Percentiles rank a stretch among this genome's conserved stretches.
These are phyloP conservation scores for Paratrypauchen microcephalus DNA, from an alignment of 2,797 vertebrate genomes.

Conservation along the genomic window DNA sequence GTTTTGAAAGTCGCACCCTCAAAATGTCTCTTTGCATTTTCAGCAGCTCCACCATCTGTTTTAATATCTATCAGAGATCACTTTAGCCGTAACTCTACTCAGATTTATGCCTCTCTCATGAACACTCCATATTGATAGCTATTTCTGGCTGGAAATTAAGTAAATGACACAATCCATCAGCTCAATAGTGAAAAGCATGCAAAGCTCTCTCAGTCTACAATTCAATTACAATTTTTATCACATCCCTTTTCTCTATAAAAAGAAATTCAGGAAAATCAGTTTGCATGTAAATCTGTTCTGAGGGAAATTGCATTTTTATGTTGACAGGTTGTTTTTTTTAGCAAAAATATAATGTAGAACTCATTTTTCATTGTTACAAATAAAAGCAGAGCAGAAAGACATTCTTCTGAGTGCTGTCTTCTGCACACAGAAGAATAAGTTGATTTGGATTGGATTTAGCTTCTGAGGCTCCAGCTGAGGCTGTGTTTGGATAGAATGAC, in stretches of 20 bases:
- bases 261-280: conserved; percentile 22
- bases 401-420: conserved; percentile 22
- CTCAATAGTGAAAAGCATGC: conserved; percentile 47
- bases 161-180: conserved; percentile 68
- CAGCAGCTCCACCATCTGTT: conserved; percentile 44
- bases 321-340: conserved; percentile 9
- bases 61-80: conserved; percentile 34
- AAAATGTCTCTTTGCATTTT: conserved; percentile 19
- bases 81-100: conserved; percentile 43
- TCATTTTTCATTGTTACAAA: conserved; percentile 12
- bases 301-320: conserved; percentile 16
- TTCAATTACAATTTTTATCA: conserved; percentile 63
- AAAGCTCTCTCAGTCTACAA: conserved; percentile 52
- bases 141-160: conserved; percentile 68
- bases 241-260: conserved; percentile 38
- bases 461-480: conserved; percentile 40
- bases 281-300: conserved; percentile 13
- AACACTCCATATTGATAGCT: conserved; percentile 64
- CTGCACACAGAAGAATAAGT: conserved; percentile 37
- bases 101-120: conserved; percentile 58
- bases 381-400: conserved; percentile 8
- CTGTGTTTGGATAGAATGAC: conserved; percentile 32
- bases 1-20: neutral
- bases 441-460: conserved; percentile 51
- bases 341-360: conserved; percentile 6